Base-by-base conservation (phyloP, 1,140 invertebrate species). In the Anadara kagoshimensis region DNA sequence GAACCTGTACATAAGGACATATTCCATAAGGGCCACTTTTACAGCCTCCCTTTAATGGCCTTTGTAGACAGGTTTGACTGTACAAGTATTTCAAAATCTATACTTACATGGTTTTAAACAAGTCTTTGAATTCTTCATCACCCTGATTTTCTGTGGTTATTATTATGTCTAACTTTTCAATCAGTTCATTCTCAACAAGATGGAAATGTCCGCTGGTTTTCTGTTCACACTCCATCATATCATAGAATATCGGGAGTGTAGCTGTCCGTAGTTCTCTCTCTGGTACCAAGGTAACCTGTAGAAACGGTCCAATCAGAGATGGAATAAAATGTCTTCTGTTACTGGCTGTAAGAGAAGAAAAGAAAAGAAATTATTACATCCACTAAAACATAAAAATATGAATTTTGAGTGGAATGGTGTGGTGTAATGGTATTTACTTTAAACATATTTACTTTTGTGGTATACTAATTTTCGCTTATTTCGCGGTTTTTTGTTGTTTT, bases 21-120 rank as follows among this genome's bases (percentile, higher is more conserved):
- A n/a, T n/a, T n/a, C n/a, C n/a, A n/a, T n/a, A n/a, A n/a, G n/a
- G n/a, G n/a, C n/a, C n/a, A n/a, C n/a, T n/a, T n/a, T n/a, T n/a
- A n/a, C n/a, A n/a, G n/a, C n/a, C n/a, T n/a, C n/a, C n/a, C n/a
- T n/a, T n/a, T n/a, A n/a, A n/a, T n/a, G n/a, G n/a, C n/a, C n/a
- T n/a, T n/a, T n/a, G n/a, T n/a, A n/a, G n/a, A n/a, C n/a, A n/a
- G n/a, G n/a, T n/a, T n/a, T n/a, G n/a, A n/a, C n/a, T n/a, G 7
- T 36, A 36, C 2, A 36, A 36, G 29, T 36, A 36, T 36, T 36
- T 7, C 2, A 36, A 36, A 36, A 36, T 20, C n/a, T 61, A 29
- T 77, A 94, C 95, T 95, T 91, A 98, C 96, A 98, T 97, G 41
- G 95, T 96, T 84, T 96, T 95, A 82, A 98, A 98, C 5, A 98